Evolutionary conservation across 2,888 invertebrate genomes (phyloP).

Genomic region (Rosalia funebris): DNA sequence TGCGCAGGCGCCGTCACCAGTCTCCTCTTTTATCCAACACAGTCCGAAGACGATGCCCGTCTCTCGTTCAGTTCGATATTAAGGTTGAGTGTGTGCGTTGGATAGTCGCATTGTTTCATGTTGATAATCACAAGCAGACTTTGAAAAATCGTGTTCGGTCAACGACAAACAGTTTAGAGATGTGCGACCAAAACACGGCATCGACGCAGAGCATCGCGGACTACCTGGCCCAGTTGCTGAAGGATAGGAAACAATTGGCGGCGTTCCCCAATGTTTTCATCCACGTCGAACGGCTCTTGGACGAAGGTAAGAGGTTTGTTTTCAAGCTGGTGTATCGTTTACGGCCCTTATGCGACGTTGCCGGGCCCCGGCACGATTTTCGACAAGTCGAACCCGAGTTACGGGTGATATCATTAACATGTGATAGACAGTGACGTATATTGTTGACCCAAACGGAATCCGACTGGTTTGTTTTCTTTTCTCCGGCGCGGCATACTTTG

Average conservation of each 20-base stretch:
- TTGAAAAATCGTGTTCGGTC: slow-evolving; percentile 27
- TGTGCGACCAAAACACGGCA: slow-evolving; percentile 61
- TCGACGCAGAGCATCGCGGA: slow-evolving; percentile 98
- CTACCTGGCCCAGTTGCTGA: slow-evolving; percentile 99
- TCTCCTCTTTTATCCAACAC: neutral
- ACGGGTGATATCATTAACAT: slow-evolving; percentile 52
- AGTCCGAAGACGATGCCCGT: slow-evolving; percentile 31
- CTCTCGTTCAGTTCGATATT: slow-evolving; percentile 43
- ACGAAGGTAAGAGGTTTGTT: slow-evolving; percentile 83
- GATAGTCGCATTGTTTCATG: slow-evolving; percentile 33
- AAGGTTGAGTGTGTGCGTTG: slow-evolving; percentile 42
- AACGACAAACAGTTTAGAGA: slow-evolving; percentile 44
- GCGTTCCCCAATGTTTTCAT: slow-evolving; percentile 99
- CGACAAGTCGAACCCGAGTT: slow-evolving; percentile 37
- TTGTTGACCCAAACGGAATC: slow-evolving; percentile 29
- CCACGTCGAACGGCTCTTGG: slow-evolving; percentile 98
- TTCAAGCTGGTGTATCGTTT: slow-evolving; percentile 8
- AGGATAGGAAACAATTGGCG: slow-evolving; percentile 99
- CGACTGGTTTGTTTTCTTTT: slow-evolving; percentile 25
- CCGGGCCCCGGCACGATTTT: slow-evolving; percentile 27
- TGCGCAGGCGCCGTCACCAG: slow-evolving; percentile 41
- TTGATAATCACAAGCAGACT: slow-evolving; percentile 36
- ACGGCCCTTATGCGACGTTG: slow-evolving; percentile 1
- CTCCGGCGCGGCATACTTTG: neutral
- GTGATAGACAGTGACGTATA: slow-evolving; percentile 53